Evolutionary conservation across 1,140 invertebrate genomes (phyloP).

Genomic region (Ptiloglossa arizonensis): DNA sequence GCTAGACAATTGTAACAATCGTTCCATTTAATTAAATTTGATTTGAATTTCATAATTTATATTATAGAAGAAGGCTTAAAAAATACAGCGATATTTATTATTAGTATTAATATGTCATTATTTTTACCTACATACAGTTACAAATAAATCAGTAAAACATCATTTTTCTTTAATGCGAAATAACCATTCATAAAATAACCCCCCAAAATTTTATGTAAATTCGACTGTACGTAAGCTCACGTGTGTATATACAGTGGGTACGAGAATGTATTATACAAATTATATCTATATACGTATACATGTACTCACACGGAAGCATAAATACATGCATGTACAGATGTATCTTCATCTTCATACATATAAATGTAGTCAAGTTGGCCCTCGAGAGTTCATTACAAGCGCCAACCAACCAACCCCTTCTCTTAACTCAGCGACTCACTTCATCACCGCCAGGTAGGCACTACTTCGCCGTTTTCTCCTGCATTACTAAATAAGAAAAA

Average conservation of each 20-base stretch:
- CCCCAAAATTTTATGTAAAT: conserved; percentile 5
- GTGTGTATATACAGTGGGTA: conserved; percentile 5
- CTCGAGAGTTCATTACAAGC: conserved; percentile 56
- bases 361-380: conserved; percentile 26
- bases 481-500: conserved; percentile 39
- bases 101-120: neutral
- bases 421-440: conserved; percentile 28
- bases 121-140: neutral
- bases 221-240: neutral
- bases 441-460: conserved; percentile 24
- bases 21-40: no score
- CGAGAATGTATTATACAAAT: neutral
- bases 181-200: neutral
- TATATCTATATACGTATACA: neutral
- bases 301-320: neutral
- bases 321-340: neutral
- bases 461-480: conserved; percentile 4
- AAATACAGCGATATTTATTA: no score
- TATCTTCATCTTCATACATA: conserved; percentile 2
- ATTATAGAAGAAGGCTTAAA: no score
- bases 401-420: conserved; percentile 29
- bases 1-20: no score
- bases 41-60: no score
- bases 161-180: neutral
- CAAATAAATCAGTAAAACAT: neutral